Percentiles rank a stretch among this genome's conserved stretches.
These are phyloP conservation scores for Toxotes lorentzi DNA, from an alignment of 2,797 vertebrate genomes.

Conservation along the genomic window DNA sequence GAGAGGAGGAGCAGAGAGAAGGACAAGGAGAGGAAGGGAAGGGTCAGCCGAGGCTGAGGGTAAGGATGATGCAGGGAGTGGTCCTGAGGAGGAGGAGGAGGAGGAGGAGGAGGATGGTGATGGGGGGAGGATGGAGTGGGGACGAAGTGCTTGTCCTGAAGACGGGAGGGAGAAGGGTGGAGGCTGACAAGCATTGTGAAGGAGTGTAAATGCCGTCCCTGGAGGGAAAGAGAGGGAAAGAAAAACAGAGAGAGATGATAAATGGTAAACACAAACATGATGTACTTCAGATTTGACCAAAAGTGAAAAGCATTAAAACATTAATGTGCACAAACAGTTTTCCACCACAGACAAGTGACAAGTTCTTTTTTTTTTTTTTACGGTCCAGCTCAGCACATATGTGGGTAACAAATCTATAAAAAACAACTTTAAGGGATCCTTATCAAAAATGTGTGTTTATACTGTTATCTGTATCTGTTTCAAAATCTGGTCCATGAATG, in stretches of 20 bases:
- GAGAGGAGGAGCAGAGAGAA: constrained; percentile 74
- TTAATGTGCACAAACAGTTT: background rate
- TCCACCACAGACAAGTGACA: background rate
- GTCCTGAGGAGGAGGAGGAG: constrained; percentile 54
- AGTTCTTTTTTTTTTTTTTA: too few species aligned
- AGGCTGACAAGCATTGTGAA: constrained; percentile 89
- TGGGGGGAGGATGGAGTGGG: constrained; percentile 60
- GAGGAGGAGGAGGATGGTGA: constrained; percentile 42
- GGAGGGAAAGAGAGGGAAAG: constrained; percentile 37
- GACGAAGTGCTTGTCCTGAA: constrained; percentile 76
- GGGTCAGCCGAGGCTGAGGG: constrained; percentile 52
- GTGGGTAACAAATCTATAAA: background rate
- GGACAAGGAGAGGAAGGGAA: constrained; percentile 71
- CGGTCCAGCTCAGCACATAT: background rate
- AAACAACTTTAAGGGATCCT: background rate
- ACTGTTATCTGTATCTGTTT: background rate
- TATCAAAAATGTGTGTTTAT: background rate
- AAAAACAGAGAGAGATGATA: constrained; percentile 39
- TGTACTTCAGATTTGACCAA: constrained; percentile 7
- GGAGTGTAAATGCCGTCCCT: constrained; percentile 87
- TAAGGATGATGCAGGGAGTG: constrained; percentile 49
- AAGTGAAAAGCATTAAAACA: background rate
- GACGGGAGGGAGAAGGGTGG: constrained; percentile 79
- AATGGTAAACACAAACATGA: constrained; percentile 1
- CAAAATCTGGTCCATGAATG: background rate